Percentiles rank a stretch among this genome's conserved stretches.
Evolutionary conservation across 37 sponge, comb jelly and placozoan species (phyloP).

Genomic region (Ephydatia muelleri): DNA sequence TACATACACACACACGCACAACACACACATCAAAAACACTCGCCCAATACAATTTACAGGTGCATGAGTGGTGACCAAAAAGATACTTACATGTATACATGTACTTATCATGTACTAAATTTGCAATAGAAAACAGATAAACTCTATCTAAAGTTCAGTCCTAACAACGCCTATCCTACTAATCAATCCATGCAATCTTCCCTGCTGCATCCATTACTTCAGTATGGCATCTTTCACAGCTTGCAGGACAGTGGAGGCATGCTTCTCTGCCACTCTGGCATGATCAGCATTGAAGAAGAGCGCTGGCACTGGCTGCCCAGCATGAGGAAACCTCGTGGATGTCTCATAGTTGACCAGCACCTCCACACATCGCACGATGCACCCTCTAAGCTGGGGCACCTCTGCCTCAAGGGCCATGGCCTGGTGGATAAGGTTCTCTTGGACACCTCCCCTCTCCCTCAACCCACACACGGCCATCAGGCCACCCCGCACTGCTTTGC

Average conservation of each 20-base stretch:
- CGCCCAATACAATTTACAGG: too few species aligned
- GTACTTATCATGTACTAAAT: too few species aligned
- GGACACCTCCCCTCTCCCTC: not conserved
- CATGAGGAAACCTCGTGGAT: not conserved
- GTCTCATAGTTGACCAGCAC: not conserved
- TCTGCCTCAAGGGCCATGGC: not conserved
- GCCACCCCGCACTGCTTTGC: constrained; percentile 16
- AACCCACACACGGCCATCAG: constrained; percentile 7
- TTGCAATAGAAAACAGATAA: too few species aligned
- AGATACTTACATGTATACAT: too few species aligned
- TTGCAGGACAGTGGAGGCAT: not conserved
- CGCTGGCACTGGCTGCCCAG: not conserved
- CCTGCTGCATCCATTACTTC: not conserved
- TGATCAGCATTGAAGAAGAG: not conserved
- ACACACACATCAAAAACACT: too few species aligned
- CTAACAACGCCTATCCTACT: too few species aligned
- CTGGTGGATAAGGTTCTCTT: not conserved
- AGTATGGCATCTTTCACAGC: not conserved
- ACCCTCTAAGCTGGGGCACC: not conserved
- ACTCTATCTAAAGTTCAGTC: too few species aligned
- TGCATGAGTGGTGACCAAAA: too few species aligned
- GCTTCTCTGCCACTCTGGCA: not conserved
- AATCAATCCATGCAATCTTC: not conserved
- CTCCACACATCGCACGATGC: not conserved
- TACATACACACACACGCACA: too few species aligned